phyloP scores from a whole-genome alignment of 1,140 invertebrate genomes.

The Macrobrachium rosenbergii region DNA sequence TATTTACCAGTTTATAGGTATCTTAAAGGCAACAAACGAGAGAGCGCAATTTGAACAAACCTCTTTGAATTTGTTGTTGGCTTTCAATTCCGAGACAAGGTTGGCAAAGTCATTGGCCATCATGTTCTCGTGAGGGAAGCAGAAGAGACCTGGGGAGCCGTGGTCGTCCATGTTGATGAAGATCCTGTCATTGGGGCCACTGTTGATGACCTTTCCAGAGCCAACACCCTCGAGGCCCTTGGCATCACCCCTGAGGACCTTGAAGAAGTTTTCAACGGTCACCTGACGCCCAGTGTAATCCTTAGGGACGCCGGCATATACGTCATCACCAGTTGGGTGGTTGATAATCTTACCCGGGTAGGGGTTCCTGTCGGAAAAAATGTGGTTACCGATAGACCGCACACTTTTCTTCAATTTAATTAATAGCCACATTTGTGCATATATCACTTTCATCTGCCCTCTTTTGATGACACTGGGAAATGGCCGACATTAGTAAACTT shows the following conservation, averaged over 20 bases:
- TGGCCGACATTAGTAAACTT: too few relatives aligned
- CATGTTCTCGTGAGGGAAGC: constrained; percentile 73
- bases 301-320: constrained; percentile 75
- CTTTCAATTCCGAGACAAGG: constrained; percentile 73
- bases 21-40: background rate
- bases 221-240: constrained; percentile 69
- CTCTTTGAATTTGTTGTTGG: constrained; percentile 72
- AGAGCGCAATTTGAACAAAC: background rate
- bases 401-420: background rate
- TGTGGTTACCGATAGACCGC: background rate
- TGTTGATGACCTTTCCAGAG: constrained; percentile 73
- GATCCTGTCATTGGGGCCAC: constrained; percentile 76
- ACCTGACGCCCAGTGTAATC: constrained; percentile 76
- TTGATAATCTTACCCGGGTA: constrained; percentile 76
- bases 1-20: background rate
- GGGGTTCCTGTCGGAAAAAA: constrained; percentile 71
- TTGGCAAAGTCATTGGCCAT: constrained; percentile 66
- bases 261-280: constrained; percentile 74
- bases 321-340: constrained; percentile 75
- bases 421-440: background rate
- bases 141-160: constrained; percentile 76
- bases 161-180: constrained; percentile 81
- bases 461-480: too few relatives aligned
- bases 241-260: constrained; percentile 74
- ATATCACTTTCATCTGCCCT: background rate